Percentiles rank a stretch among this genome's conserved stretches.
Evolutionary conservation across 2,888 invertebrate genomes (phyloP).

Genomic region (Danaus chrysippus): DNA sequence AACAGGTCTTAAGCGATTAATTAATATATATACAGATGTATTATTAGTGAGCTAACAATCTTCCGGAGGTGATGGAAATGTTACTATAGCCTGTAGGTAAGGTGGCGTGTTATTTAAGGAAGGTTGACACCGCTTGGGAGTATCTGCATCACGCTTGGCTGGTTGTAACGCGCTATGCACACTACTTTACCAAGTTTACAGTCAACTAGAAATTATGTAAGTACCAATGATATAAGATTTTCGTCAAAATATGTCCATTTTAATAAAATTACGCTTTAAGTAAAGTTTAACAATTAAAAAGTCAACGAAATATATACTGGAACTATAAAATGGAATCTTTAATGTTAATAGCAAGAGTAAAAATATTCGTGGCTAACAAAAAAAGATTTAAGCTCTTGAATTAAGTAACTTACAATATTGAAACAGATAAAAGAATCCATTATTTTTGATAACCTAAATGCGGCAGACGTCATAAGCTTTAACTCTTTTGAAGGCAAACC

Average conservation of each 20-base stretch:
- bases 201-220: constrained; percentile 20
- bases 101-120: constrained; percentile 37
- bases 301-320: neutral
- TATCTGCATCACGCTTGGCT: constrained; percentile 55
- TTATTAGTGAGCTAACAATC: neutral
- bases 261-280: too few species aligned
- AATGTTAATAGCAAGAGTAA: too few species aligned
- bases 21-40: neutral
- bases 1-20: neutral
- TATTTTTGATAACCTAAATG: neutral
- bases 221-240: neutral
- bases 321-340: neutral
- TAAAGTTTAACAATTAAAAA: too few species aligned
- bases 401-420: neutral
- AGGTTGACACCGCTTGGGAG: constrained; percentile 42
- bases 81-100: constrained; percentile 29
- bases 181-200: constrained; percentile 33
- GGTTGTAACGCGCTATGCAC: constrained; percentile 42
- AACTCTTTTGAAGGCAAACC: constrained; percentile 4
- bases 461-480: constrained; percentile 1
- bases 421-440: neutral
- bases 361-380: too few species aligned
- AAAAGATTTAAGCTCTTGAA: too few species aligned
- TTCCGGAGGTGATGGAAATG: neutral
- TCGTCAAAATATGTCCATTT: neutral